A percentile compares a stretch with the other conserved stretches of the same genome.
Evolutionary conservation across 2,888 invertebrate species (phyloP).

Genomic region (Germaria angustata): DNA sequence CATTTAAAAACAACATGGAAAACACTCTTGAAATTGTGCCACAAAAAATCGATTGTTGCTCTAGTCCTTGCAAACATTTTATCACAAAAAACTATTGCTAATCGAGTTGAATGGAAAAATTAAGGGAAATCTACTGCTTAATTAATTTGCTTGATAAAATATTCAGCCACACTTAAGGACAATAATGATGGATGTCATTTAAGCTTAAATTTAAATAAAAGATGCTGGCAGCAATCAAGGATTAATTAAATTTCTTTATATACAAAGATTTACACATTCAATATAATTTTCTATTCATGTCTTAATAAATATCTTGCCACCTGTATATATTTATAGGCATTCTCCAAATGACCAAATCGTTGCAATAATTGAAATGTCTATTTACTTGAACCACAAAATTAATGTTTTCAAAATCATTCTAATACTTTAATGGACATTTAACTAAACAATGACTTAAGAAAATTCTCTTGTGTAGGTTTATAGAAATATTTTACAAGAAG

Average conservation of each 20-base stretch:
- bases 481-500: background rate
- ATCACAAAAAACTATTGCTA: no score
- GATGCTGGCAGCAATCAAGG: background rate
- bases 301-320: background rate
- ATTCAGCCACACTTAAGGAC: background rate
- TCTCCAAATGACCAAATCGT: background rate
- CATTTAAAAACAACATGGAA: no score
- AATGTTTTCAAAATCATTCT: conserved; percentile 2
- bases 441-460: background rate
- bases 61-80: no score
- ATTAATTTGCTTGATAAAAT: background rate
- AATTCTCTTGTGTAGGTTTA: background rate
- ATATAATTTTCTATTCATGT: background rate
- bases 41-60: no score
- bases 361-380: conserved; percentile 24
- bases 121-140: background rate
- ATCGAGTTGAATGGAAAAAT: no score
- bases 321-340: background rate
- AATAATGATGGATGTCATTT: background rate
- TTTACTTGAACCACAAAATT: conserved; percentile 10
- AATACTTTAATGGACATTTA: background rate
- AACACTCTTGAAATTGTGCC: no score
- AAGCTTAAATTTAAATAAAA: no score
- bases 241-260: background rate
- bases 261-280: background rate